Evolutionary conservation across 1,140 invertebrate genomes (phyloP), one percentile per base, ranked within the genome.

Genomic region (Drosophila yakuba): DNA sequence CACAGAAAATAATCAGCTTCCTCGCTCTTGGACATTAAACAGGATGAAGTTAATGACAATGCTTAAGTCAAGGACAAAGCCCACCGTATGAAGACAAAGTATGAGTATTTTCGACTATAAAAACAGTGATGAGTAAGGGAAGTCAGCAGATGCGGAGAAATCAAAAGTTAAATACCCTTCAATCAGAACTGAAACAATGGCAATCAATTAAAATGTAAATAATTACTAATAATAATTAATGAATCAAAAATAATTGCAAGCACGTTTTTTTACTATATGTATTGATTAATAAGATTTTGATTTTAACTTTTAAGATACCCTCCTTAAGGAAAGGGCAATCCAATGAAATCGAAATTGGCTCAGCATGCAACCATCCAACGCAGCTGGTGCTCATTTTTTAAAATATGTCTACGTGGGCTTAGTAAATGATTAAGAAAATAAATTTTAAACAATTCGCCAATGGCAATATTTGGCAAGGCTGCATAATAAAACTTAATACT

Each of bases 21-120:
- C 28, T 71, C 44, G 43, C 54, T 66, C 15, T 50, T 38, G 54
- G 36, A 48, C 51, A 74, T 74, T 67, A 75, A 76, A 76, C 54
- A 76, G 73, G 73, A 76, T 76, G 73, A 76, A 66, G 61, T 77
- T 77, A 76, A 76, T 60, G 73, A 28, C 74, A 75, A 58, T 67
- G 73, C 60, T 75, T 58, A 76, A 76, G 73, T 76, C 73, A 76
- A 76, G 73, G 73, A 39, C 17, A 35, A 36, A 66, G 14, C 38
- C 61, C 39, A 58, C 61, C 20, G 48, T 55, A 51, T 44, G 14
- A 66, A 75, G 54, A 58, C 61, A 75, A 57, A 58, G 36, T 32
- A 50, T 39, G 57, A 35, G 66, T 71, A 71, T 58, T 50, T 56
- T 71, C 54, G 44, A 43, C 44, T 32, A 74, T 73, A 62, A 62